A percentile compares a stretch with the other conserved stretches of the same genome.
Conservation (phyloP, 2,113 vertebrate genomes). For the Neodontobutis hainanensis region DNA sequence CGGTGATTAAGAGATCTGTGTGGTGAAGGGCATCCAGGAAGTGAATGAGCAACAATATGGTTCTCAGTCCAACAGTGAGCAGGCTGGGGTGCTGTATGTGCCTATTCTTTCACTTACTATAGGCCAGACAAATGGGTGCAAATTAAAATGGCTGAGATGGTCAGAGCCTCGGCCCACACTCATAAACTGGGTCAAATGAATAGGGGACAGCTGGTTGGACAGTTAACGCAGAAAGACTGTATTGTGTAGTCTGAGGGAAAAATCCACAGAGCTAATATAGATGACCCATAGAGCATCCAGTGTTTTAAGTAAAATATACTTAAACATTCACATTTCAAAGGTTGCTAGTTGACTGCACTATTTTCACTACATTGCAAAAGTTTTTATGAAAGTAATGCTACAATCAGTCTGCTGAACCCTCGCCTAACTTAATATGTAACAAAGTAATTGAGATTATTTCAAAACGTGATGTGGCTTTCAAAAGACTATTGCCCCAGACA, state of each 20-base stretch:
- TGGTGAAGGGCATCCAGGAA: conserved; percentile 52
- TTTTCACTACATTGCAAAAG: no score
- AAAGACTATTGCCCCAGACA: no score
- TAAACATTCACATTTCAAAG: no score
- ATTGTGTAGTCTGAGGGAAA: background rate
- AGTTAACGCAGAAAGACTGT: background rate
- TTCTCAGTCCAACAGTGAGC: conserved; percentile 4
- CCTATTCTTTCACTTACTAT: conserved; percentile 43
- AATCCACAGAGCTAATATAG: background rate
- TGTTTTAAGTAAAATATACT: no score
- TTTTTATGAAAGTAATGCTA: no score
- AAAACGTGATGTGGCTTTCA: no score
- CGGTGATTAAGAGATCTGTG: conserved; percentile 56
- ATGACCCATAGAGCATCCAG: no score
- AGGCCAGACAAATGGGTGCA: conserved; percentile 35
- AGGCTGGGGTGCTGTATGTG: conserved; percentile 17
- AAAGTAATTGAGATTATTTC: no score
- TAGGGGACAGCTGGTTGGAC: conserved; percentile 56
- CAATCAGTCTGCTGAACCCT: no score
- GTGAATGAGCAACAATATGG: conserved; percentile 17
- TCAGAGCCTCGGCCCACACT: conserved; percentile 57
- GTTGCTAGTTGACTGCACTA: no score
- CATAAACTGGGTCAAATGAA: conserved; percentile 68
- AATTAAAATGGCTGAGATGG: conserved; percentile 65
- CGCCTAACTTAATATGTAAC: no score